A percentile compares a stretch with the other conserved stretches of the same genome.
These are phyloP conservation scores for Ceriagrion tenellum DNA, from an alignment of 2,888 invertebrate genomes.

Conservation along the genomic window DNA sequence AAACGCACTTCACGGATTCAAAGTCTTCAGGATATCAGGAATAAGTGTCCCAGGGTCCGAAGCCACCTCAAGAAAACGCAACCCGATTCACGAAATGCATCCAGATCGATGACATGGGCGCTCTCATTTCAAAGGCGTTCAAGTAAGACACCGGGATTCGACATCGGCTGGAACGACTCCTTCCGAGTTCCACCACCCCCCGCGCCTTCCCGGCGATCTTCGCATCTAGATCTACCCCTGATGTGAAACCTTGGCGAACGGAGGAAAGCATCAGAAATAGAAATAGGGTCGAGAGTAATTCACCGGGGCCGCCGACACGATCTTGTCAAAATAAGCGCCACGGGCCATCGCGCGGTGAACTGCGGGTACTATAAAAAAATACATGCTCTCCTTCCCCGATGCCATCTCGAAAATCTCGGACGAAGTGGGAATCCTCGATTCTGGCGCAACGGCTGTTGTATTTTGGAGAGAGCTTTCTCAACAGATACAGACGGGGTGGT, in stretches of 20 bases:
- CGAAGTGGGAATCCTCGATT: not conserved
- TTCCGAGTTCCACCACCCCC: not conserved
- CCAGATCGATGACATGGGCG: too few species aligned
- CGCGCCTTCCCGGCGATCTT: not conserved
- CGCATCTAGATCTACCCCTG: not conserved
- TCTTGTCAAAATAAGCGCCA: slow-evolving; percentile 16
- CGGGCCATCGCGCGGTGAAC: not conserved
- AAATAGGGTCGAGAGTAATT: slow-evolving; percentile 34
- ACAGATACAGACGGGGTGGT: too few species aligned
- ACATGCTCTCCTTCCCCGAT: not conserved
- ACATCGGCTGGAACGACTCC: not conserved
- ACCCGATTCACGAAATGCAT: too few species aligned
- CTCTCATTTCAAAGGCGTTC: not conserved
- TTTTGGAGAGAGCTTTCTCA: not conserved
- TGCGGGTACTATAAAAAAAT: not conserved
- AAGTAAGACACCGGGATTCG: not conserved
- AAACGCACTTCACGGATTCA: too few species aligned
- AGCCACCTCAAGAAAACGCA: too few species aligned
- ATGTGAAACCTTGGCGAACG: slow-evolving; percentile 17
- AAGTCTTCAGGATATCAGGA: too few species aligned
- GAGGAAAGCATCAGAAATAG: slow-evolving; percentile 36
- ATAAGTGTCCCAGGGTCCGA: too few species aligned
- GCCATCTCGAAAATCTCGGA: not conserved
- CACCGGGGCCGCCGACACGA: not conserved
- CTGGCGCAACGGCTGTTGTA: not conserved